A percentile compares a stretch with the other conserved stretches of the same genome.
These are phyloP conservation scores for Glyptemys insculpta DNA, from an alignment of 2,797 vertebrate genomes.

Conservation along the genomic window DNA sequence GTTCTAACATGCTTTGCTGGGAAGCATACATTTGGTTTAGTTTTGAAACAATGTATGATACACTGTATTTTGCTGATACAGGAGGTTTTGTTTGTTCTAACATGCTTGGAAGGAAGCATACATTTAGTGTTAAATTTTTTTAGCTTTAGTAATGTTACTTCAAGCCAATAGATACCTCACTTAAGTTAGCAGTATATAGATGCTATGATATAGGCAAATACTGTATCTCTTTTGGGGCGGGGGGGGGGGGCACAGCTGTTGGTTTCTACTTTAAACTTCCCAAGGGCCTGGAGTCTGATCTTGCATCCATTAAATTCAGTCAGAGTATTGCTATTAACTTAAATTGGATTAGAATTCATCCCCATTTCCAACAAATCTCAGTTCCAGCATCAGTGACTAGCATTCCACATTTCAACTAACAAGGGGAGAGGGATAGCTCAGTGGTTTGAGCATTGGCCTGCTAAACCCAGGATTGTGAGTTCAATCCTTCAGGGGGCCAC, in stretches of 20 bases:
- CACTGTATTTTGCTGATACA: not conserved
- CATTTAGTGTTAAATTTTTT: not conserved
- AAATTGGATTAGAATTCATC: not conserved
- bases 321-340: not conserved
- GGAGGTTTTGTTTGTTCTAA: not conserved
- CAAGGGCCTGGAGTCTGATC: not conserved
- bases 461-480: too few relatives aligned
- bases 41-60: not conserved
- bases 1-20: not conserved
- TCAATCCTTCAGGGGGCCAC: too few relatives aligned
- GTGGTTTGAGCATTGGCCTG: too few relatives aligned
- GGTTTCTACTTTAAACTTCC: constrained; percentile 4
- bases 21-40: not conserved
- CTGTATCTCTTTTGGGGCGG: not conserved
- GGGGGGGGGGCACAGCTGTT: not conserved
- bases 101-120: not conserved
- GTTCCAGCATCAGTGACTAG: not conserved
- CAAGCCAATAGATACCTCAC: not conserved
- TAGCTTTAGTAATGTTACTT: not conserved
- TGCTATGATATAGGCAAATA: not conserved
- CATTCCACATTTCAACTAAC: not conserved
- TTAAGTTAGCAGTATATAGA: not conserved
- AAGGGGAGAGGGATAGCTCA: not conserved
- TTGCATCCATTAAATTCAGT: not conserved
- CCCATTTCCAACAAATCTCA: not conserved